These are phyloP conservation scores for Phorcus lineatus DNA, from an alignment of 2,888 invertebrate species.

Conservation along the genomic window DNA sequence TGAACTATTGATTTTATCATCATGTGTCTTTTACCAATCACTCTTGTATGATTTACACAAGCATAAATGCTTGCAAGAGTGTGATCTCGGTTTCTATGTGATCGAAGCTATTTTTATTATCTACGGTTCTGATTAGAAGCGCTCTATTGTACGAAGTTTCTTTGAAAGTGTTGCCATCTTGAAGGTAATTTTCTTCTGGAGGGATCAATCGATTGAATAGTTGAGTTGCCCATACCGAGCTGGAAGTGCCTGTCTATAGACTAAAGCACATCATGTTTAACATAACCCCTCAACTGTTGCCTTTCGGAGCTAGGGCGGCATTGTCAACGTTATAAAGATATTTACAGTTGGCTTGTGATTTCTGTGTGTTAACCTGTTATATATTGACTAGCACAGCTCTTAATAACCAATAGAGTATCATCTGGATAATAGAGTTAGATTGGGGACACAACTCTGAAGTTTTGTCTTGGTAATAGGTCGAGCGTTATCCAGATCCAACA, in stretches of 20 bases:
- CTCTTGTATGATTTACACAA: too few species aligned
- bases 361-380: background rate
- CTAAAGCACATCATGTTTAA: too few species aligned
- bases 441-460: background rate
- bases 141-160: background rate
- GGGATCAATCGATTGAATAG: background rate
- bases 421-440: background rate
- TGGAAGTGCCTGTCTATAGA: too few species aligned
- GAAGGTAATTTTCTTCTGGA: background rate
- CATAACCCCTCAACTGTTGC: too few species aligned
- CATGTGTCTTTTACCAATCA: too few species aligned
- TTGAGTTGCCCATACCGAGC: background rate
- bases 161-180: background rate
- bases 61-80: background rate
- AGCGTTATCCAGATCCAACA: background rate
- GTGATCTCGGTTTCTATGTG: background rate
- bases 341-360: background rate
- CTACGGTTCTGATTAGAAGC: background rate
- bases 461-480: background rate
- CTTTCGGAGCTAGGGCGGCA: too few species aligned
- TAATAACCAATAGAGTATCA: background rate
- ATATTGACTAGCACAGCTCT: background rate
- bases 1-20: too few species aligned
- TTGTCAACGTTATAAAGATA: background rate
- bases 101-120: constrained; percentile 3